These are phyloP conservation scores for Ctena decussata DNA, from an alignment of 2,888 invertebrate species.

Conservation along the genomic window DNA sequence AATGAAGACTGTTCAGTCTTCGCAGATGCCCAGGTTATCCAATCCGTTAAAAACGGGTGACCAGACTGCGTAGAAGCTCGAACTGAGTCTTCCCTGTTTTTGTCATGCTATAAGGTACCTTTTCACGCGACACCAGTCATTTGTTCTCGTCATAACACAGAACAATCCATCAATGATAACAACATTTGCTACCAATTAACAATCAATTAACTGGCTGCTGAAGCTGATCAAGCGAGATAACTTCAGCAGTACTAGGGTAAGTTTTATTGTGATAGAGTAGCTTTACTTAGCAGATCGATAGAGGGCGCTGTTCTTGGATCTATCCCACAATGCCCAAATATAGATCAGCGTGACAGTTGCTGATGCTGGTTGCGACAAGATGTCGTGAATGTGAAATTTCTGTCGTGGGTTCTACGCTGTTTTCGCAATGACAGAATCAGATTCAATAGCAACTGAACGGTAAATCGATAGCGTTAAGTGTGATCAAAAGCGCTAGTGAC, in stretches of 20 bases:
- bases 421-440: background rate
- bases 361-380: constrained; percentile 47
- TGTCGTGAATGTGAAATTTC: background rate
- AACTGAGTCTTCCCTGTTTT: no score
- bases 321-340: constrained; percentile 67
- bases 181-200: background rate
- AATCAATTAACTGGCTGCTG: background rate
- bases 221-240: background rate
- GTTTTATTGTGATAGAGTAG: background rate
- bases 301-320: constrained; percentile 51
- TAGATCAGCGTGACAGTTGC: constrained; percentile 67
- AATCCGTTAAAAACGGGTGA: no score
- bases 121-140: no score
- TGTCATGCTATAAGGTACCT: no score
- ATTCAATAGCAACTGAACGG: no score
- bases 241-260: background rate
- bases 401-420: background rate
- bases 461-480: background rate
- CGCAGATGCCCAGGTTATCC: no score
- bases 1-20: no score
- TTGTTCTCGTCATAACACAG: background rate
- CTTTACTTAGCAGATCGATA: background rate
- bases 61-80: no score
- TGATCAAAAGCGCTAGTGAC: background rate
- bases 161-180: background rate